Evolutionary conservation across 2,888 invertebrate species (phyloP), one percentile per base, ranked within the genome.

Genomic region (Zygogramma bicolorata): DNA sequence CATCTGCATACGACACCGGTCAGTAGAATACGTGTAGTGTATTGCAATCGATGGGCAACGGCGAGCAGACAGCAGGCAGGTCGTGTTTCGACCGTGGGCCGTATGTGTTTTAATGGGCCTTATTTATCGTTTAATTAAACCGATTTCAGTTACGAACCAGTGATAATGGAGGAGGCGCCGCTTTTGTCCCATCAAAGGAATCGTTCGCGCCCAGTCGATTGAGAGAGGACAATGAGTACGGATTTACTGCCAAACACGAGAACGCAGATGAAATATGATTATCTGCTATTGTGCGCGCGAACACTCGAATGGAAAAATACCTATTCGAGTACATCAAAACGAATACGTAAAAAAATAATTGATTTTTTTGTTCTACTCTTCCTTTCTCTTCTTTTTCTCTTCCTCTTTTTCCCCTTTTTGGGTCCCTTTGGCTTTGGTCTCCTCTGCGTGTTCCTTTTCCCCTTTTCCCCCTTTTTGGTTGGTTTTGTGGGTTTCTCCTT

Each of bases 61-160:
- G n/a, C n/a, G n/a, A n/a, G n/a, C n/a, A n/a, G n/a, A n/a, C n/a
- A n/a, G n/a, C n/a, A n/a, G n/a, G n/a, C 46, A 40, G 29, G 25
- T 25, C 25, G 25, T 25, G 53, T 25, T 25, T n/a, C 53, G 25
- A 53, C 53, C 53, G 27, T 53, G 25, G 53, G 53, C 13, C n/a
- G n/a, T n/a, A n/a, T 27, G 53, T 25, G 18, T 63, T 59, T 46
- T 67, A 58, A 42, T 59, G 59, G 67, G 29, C 42, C 40, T 40
- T 67, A 67, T 67, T 67, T 67, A 67, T 67, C 40, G 67, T 67
- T 67, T 67, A 67, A 67, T 67, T 67, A 67, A 60, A 67, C 67
- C 20, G 67, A 67, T 59, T 58, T 67, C 60, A 60, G 38, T 59
- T 42, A 42, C 46, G 59, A 18, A 67, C 10, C 18, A 20, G 18